Percentiles rank a stretch among this genome's conserved stretches.
Conservation (phyloP, 2,113 vertebrate species). For the Saguinus midas region DNA sequence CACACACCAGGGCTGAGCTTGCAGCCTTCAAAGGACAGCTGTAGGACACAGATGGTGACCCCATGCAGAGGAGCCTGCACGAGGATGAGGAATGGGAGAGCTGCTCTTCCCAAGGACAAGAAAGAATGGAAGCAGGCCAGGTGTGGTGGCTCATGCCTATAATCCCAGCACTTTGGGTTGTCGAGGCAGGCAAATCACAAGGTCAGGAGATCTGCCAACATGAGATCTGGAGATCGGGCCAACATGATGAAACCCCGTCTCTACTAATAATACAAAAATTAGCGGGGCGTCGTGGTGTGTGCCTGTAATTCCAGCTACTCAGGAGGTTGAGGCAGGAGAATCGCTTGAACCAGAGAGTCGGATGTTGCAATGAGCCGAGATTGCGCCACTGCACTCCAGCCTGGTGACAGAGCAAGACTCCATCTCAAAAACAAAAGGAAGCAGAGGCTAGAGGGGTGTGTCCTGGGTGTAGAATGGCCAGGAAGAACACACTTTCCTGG, state of each 20-base stretch:
- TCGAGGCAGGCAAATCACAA: fast-evolving
- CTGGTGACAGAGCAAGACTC: too few species aligned
- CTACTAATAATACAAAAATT: too few species aligned
- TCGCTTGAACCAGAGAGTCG: too few species aligned
- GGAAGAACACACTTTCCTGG: not conserved
- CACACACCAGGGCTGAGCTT: not conserved
- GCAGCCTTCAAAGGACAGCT: not conserved
- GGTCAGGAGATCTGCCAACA: too few species aligned
- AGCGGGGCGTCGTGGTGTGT: fast-evolving
- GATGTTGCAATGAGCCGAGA: too few species aligned
- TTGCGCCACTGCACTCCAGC: too few species aligned
- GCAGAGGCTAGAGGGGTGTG: not conserved
- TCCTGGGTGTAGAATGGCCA: not conserved
- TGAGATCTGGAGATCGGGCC: too few species aligned
- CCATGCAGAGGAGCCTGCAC: not conserved
- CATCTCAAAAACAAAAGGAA: not conserved
- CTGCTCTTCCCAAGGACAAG: not conserved
- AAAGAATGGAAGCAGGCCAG: not conserved
- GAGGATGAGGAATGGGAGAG: not conserved
- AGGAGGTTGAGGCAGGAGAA: too few species aligned
- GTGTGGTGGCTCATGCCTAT: too few species aligned
- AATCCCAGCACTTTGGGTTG: too few species aligned
- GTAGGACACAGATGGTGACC: not conserved
- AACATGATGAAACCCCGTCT: too few species aligned
- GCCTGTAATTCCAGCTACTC: too few species aligned